These are phyloP conservation scores for Ciconia boyciana DNA, from an alignment of 2,113 vertebrate species.

Conservation along the genomic window DNA sequence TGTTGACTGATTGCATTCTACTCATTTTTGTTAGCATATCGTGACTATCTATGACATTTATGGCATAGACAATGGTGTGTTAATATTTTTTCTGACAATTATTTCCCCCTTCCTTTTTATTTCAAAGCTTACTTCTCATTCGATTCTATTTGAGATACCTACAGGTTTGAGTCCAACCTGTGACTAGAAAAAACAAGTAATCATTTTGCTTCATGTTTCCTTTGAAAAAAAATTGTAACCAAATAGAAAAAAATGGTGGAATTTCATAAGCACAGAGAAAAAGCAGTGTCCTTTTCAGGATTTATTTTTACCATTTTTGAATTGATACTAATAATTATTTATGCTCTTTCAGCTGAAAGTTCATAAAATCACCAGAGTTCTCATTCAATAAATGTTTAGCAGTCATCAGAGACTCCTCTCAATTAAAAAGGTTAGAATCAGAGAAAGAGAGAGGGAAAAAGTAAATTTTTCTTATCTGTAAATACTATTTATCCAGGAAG, in stretches of 20 bases:
- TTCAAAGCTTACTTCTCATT: background rate
- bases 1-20: background rate
- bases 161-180: background rate
- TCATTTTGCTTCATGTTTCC: background rate
- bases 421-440: constrained; percentile 15
- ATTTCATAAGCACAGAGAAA: background rate
- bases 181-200: background rate
- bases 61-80: background rate
- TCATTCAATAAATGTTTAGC: constrained; percentile 28
- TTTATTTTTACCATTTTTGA: background rate
- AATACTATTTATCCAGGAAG: constrained; percentile 9
- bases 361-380: constrained; percentile 22
- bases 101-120: background rate
- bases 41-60: background rate
- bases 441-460: background rate
- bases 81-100: background rate
- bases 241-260: background rate
- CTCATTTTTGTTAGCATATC: background rate
- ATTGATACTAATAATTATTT: constrained; percentile 1
- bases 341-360: constrained; percentile 15
- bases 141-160: background rate
- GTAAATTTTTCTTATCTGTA: constrained; percentile 12
- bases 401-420: constrained; percentile 13
- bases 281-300: background rate
- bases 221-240: background rate